Evolutionary conservation across 2,797 vertebrate genomes (phyloP), one percentile per base, ranked within the genome.

Genomic region (Apogon talboti): DNA sequence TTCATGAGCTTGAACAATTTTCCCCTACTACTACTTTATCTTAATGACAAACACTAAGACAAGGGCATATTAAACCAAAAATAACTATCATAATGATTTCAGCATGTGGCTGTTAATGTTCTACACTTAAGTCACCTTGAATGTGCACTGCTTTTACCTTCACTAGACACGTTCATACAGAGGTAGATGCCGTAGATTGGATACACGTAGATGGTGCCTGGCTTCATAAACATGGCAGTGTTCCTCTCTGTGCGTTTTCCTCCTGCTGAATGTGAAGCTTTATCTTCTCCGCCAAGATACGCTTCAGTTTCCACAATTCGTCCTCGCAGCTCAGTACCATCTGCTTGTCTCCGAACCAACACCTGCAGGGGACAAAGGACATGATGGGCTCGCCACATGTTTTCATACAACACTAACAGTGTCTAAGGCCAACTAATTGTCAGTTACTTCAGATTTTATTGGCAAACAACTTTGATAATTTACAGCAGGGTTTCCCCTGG

Each of bases 171-270:
- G 0, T 99, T 99, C 91, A 99, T 89, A 60, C 98, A 99, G 85
- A 96, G 96, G 87, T 99, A 93, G 81, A 99, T 93, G 48, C 98
- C 98, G 0, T 99, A 99, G 87, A 99, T 97, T 56, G 95, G 76
- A 74, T 98, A 99, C 11, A 99, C 96, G 0, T 99, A 99, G 50
- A 99, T 92, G 5, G 98, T 98, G 43, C 97, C 97, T 0, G 98
- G 96, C 58, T 91, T 93, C 98, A 99, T 99, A 89, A 96, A 99
- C 98, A 99, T 99, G 2, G 96, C 95, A 0, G 89, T 79, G 21
- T 98, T 99, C 13, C 98, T 93, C 9, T 94, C 74, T 0, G 97
- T 99, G 76, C 93, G 95, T 82, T 94, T 96, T 48, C 98, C 98
- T 3, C 96, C 96, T 11, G 93, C 94, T 0, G 98, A 99, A 80